A percentile compares a stretch with the other conserved stretches of the same genome.
Evolutionary conservation across 2,113 vertebrate species (phyloP).

Genomic region (Sceloporus undulatus): DNA sequence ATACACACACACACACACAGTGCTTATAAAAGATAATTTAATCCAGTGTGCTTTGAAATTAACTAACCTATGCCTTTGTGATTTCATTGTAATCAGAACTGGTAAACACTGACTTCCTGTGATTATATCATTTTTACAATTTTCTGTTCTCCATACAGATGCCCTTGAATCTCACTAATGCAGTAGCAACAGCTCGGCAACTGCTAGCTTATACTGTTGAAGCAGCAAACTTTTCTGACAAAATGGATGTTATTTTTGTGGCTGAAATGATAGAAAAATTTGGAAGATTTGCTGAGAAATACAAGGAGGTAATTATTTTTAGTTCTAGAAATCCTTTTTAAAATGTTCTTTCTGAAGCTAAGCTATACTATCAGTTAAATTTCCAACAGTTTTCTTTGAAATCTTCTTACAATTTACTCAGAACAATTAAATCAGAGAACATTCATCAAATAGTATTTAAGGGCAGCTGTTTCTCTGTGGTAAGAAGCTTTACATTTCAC

Average conservation of each 20-base stretch:
- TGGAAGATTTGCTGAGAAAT: constrained; percentile 94
- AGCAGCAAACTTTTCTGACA: constrained; percentile 97
- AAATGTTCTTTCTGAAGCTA: background rate
- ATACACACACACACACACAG: background rate
- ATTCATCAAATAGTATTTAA: constrained; percentile 30
- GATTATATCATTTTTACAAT: constrained; percentile 1
- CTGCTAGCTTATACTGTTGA: constrained; percentile 92
- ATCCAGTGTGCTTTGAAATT: background rate
- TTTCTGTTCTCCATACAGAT: constrained; percentile 78
- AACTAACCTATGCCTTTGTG: background rate
- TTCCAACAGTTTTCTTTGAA: constrained; percentile 45
- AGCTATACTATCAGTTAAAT: background rate
- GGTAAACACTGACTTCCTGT: background rate
- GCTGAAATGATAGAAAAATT: constrained; percentile 99
- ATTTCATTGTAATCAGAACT: background rate
- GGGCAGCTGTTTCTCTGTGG: constrained; percentile 34
- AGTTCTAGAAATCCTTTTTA: constrained; percentile 41
- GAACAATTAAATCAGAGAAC: constrained; percentile 58
- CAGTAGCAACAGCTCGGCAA: constrained; percentile 89
- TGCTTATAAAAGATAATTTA: background rate
- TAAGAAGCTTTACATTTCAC: constrained; percentile 69
- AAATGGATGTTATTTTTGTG: constrained; percentile 98
- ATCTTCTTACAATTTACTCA: constrained; percentile 39
- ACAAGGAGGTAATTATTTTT: constrained; percentile 88
- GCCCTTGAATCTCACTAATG: constrained; percentile 95